Base-by-base conservation (phyloP, 2,888 invertebrate genomes). In the Cerceris rybyensis region DNA sequence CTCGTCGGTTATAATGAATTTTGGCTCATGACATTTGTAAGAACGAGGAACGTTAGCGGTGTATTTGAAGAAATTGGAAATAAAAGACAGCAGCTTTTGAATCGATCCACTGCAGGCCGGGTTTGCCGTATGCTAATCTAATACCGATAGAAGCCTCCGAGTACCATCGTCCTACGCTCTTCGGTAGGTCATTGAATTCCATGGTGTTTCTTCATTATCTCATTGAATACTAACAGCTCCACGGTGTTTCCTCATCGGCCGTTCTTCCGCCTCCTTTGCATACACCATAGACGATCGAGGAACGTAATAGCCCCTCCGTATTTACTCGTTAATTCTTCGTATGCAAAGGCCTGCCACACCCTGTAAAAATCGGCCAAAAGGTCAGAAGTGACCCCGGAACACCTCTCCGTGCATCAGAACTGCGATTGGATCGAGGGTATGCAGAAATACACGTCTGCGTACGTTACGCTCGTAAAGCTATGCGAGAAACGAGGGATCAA, bases 181-280 rank as follows among this genome's bases (percentile, higher is more conserved):
- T 43, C 55, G 75, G 55, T 71, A 73, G 73, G 67, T 75, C 76
- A 76, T 82, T 75, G 72, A 82, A 84, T 82, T 79, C 82, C 76
- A 41, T 60, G 72, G 80, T 61, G 72, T 78, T 82, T 80, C 75
- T 79, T 83, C 64, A 81, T 85, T 74, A 83, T 80, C 81, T 81
- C 68, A 79, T 85, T 85, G 75, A 84, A 83, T 84, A 83, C 78
- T 83, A 75, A 77, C 66, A 76, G 73, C 73, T 43, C 42, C 68
- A 69, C 70, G 61, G 76, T 77, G 67, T 84, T 84, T 80, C 82
- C 82, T 75, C 82, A 71, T 81, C 81, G 82, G 49, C 7, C 54
- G 69, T 70, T 82, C 82, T 82, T 82, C 82, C 82, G 81, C 82
- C 82, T 82, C 82, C 74, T 82, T 82, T 82, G 79, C 82, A 82